phyloP scores from a whole-genome alignment of 1,140 invertebrate genomes.

The Orchestia grillus region DNA sequence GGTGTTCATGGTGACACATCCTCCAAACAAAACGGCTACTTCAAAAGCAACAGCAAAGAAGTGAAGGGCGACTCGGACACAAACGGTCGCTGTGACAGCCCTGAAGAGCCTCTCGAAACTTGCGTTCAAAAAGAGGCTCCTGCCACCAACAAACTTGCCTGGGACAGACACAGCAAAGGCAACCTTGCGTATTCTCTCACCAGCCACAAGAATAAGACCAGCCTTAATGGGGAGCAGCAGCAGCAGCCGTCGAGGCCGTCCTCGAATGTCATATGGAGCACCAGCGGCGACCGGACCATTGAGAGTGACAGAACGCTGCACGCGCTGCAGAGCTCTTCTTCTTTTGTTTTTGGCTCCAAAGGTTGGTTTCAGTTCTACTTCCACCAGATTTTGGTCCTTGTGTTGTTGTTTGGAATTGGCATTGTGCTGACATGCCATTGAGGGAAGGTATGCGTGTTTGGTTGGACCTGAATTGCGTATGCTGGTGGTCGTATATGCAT shows the following conservation, averaged over 20 bases:
- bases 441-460: neutral
- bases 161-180: constrained; percentile 8
- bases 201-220: constrained; percentile 4
- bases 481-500: neutral
- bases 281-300: neutral
- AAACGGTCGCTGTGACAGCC: neutral
- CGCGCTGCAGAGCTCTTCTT: constrained; percentile 6
- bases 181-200: neutral
- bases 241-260: neutral
- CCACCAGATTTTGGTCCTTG: neutral
- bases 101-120: neutral
- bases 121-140: constrained; percentile 14
- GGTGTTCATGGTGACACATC: neutral
- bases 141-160: neutral
- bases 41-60: neutral
- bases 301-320: constrained; percentile 30
- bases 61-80: neutral
- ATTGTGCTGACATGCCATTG: neutral
- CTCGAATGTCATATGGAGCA: neutral
- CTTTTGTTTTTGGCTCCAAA: constrained; percentile 21
- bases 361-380: neutral
- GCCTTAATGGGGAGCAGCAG: neutral
- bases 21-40: neutral
- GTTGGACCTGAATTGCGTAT: neutral
- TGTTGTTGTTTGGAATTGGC: neutral